A percentile compares a stretch with the other conserved stretches of the same genome.
Conservation (phyloP, 2,888 invertebrate genomes). For the Phortica okadai region DNA sequence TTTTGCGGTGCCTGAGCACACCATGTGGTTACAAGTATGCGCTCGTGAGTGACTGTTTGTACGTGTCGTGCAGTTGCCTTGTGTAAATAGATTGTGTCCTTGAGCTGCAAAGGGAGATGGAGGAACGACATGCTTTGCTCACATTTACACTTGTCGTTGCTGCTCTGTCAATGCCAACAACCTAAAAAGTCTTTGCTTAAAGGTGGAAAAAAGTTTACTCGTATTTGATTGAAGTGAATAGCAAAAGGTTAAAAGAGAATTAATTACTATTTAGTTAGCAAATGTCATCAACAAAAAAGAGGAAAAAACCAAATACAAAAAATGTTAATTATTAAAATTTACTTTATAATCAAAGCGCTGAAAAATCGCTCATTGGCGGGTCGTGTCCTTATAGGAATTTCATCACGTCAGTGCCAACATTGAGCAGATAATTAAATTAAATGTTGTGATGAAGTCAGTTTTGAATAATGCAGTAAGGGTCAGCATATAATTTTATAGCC, state of each 20-base stretch:
- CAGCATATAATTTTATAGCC: background rate
- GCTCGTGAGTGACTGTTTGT: background rate
- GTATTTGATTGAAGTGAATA: no score
- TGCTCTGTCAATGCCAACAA: conserved; percentile 14
- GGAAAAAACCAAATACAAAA: background rate
- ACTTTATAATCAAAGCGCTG: background rate
- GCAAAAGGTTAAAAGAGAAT: background rate
- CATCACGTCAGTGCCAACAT: background rate
- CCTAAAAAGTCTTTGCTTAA: no score
- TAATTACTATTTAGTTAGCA: conserved; percentile 25
- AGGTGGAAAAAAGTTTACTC: background rate
- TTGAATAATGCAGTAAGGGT: conserved; percentile 5
- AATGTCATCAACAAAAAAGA: conserved; percentile 6
- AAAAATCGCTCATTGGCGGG: background rate
- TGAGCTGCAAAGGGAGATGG: no score
- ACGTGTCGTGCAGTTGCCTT: conserved; percentile 1
- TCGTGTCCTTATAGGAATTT: background rate
- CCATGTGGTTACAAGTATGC: background rate
- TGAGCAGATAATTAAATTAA: conserved; percentile 25
- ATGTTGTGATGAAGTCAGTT: background rate
- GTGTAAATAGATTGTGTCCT: conserved; percentile 15
- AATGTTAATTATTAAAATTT: background rate
- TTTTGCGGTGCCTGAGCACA: no score
- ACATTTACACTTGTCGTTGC: background rate
- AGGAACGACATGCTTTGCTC: no score